Evolutionary conservation across 2,797 vertebrate genomes (phyloP).

Genomic region (Tenualosa thibaudeaui): DNA sequence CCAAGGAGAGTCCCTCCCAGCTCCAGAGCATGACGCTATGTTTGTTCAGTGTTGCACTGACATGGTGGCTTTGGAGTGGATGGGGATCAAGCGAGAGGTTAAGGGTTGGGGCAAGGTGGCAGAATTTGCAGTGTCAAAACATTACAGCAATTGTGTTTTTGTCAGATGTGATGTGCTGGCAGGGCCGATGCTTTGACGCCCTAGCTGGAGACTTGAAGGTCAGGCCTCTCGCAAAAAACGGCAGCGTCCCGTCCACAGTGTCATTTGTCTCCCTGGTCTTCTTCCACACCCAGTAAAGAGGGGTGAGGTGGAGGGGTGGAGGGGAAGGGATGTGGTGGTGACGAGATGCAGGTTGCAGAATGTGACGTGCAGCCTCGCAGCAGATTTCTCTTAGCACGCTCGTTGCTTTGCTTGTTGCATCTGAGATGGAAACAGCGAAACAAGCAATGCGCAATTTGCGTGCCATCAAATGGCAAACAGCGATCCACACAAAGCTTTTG

Average conservation of each 20-base stretch:
- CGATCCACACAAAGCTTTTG: neutral
- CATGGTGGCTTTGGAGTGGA: neutral
- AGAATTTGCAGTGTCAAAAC: constrained; percentile 7
- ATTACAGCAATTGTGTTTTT: constrained; percentile 3
- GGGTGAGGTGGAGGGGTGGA: no score
- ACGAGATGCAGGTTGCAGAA: neutral
- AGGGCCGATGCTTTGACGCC: neutral
- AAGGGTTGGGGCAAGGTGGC: neutral
- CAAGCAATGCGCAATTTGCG: no score
- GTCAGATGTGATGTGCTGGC: neutral
- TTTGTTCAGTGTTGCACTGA: neutral
- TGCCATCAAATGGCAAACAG: neutral
- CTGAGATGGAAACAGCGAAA: neutral
- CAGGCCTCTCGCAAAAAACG: neutral
- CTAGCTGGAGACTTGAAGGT: neutral
- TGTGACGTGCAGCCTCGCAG: neutral
- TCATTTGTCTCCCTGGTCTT: neutral
- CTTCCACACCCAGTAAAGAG: neutral
- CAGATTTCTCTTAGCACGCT: neutral
- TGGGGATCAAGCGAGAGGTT: neutral
- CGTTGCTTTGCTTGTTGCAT: neutral
- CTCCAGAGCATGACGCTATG: neutral
- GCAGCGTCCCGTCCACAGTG: neutral
- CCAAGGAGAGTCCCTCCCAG: constrained; percentile 29
- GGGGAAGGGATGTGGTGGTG: no score